phyloP scores from a whole-genome alignment of 2,888 invertebrate species.

The Teinopalpus imperialis region DNA sequence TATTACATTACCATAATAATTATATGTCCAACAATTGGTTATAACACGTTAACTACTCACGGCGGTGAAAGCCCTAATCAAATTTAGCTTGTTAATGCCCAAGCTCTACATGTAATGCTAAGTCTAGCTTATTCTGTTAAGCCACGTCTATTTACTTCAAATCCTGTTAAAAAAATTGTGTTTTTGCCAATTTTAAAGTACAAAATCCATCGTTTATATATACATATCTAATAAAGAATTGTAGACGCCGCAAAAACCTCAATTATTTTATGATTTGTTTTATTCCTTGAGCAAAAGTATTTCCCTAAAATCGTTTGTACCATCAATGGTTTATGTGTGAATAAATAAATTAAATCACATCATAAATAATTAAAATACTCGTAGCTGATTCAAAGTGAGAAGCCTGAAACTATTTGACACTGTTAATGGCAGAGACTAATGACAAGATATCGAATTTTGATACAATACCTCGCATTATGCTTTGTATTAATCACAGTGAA shows the following conservation, averaged over 20 bases:
- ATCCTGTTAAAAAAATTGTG: constrained; percentile 1
- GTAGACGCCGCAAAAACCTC: too few species aligned
- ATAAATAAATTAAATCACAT: too few species aligned
- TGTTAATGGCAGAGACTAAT: constrained; percentile 25
- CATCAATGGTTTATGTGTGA: too few species aligned
- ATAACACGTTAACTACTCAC: constrained; percentile 8
- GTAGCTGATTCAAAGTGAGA: too few species aligned
- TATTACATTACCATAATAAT: constrained; percentile 17
- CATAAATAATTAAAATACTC: too few species aligned
- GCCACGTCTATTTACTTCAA: constrained; percentile 10
- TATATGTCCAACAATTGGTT: constrained; percentile 14
- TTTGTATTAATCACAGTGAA: constrained; percentile 23
- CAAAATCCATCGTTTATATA: too few species aligned
- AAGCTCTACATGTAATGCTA: constrained; percentile 12
- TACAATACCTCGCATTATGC: constrained; percentile 17
- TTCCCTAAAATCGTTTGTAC: too few species aligned
- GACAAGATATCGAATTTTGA: constrained; percentile 24
- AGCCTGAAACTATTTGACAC: constrained; percentile 12
- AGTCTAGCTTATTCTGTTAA: constrained; percentile 10
- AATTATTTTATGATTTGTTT: too few species aligned
- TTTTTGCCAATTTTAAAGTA: background rate
- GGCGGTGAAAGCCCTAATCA: constrained; percentile 15
- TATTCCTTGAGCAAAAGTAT: too few species aligned
- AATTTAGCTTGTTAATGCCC: constrained; percentile 20
- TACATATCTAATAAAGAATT: too few species aligned